Conservation (phyloP, 2,888 invertebrate genomes). For the Melanchra persicariae region DNA sequence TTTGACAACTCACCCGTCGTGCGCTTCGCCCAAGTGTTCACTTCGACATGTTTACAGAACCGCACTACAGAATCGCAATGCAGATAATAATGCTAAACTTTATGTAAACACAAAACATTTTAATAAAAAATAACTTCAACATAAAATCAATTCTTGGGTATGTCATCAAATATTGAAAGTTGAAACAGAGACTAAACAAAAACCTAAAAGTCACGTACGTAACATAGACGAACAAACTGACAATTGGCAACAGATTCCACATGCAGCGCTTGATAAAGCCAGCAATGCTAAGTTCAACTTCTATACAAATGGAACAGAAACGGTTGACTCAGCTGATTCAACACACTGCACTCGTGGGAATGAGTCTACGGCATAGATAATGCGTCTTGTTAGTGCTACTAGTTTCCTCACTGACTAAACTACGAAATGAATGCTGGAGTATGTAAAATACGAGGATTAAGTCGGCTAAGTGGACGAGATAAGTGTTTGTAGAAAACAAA, state of each 20-base stretch:
- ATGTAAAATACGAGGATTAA: slow-evolving; percentile 18
- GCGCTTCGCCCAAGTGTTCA: no score
- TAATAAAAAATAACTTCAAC: no score
- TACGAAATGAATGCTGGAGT: slow-evolving; percentile 20
- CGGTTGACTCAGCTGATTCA: slow-evolving; percentile 52
- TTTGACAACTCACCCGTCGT: no score
- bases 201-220: background rate
- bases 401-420: slow-evolving; percentile 36
- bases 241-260: slow-evolving; percentile 9
- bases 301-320: slow-evolving; percentile 51
- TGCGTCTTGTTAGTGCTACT: slow-evolving; percentile 60
- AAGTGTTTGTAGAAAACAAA: background rate
- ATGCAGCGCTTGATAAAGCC: slow-evolving; percentile 21
- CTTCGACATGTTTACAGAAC: no score
- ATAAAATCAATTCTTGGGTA: background rate
- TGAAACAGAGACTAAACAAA: background rate
- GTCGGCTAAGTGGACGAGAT: background rate
- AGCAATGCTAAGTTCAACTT: slow-evolving; percentile 41
- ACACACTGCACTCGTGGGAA: slow-evolving; percentile 44
- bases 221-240: background rate
- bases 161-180: no score
- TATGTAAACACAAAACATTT: background rate
- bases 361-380: slow-evolving; percentile 53
- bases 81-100: background rate
- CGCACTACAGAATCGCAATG: no score